Evolutionary conservation across 1,140 invertebrate genomes (phyloP).

Genomic region (Euglossa dilemma): DNA sequence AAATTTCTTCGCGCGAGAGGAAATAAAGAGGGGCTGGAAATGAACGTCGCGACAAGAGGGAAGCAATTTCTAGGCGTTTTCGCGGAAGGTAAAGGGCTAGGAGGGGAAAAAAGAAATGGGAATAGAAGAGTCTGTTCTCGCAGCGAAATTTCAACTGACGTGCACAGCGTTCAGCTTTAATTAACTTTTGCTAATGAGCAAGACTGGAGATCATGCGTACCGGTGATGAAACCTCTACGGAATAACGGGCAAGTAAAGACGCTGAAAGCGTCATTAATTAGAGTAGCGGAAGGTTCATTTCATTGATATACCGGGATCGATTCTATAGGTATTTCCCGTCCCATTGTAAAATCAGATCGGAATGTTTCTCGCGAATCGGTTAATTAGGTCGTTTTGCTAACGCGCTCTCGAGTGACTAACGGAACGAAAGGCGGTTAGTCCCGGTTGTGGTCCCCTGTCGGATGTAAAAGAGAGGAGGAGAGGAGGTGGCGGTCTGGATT

Average conservation of each 20-base stretch:
- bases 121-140: background rate
- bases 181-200: slow-evolving; percentile 49
- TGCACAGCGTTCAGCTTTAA: slow-evolving; percentile 25
- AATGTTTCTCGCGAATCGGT: background rate
- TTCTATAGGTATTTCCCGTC: background rate
- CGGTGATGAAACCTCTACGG: background rate
- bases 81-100: background rate
- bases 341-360: background rate
- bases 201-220: slow-evolving; percentile 1
- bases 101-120: background rate
- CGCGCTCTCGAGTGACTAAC: background rate
- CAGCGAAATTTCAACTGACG: slow-evolving; percentile 1
- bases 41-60: background rate
- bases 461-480: background rate
- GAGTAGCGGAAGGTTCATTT: background rate
- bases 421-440: background rate
- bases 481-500: background rate
- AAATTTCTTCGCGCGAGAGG: background rate
- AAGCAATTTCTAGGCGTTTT: slow-evolving; percentile 17
- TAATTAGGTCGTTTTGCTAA: background rate
- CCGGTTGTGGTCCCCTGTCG: background rate
- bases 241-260: slow-evolving; percentile 14
- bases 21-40: background rate
- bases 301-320: background rate
- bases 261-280: slow-evolving; percentile 23